Evolutionary conservation across 2,113 vertebrate species (phyloP).

Genomic region (Larimichthys polyactis): DNA sequence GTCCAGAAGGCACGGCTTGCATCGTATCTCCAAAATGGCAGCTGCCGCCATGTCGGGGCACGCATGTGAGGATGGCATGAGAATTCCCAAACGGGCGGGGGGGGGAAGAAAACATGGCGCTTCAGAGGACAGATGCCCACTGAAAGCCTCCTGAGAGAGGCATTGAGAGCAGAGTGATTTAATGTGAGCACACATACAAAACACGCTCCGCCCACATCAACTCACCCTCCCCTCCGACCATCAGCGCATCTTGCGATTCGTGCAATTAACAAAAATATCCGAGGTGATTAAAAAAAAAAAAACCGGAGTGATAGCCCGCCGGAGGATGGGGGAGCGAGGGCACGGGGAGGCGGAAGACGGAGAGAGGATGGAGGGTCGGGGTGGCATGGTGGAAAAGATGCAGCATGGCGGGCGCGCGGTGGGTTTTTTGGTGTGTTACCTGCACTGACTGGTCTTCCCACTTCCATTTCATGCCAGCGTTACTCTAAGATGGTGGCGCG

Average conservation of each 20-base stretch:
- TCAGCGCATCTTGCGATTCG: slow-evolving; percentile 67
- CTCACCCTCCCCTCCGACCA: slow-evolving; percentile 76
- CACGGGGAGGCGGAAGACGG: slow-evolving; percentile 10
- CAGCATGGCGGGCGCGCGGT: slow-evolving; percentile 45
- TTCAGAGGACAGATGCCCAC: slow-evolving; percentile 79
- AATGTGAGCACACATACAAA: slow-evolving; percentile 78
- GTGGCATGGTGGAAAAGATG: slow-evolving; percentile 23
- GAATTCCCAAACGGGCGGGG: slow-evolving; percentile 70
- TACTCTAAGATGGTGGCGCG: slow-evolving; percentile 87
- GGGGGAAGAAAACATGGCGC: slow-evolving; percentile 56
- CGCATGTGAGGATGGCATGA: slow-evolving; percentile 69
- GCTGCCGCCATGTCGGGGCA: slow-evolving; percentile 75
- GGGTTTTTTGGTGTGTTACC: slow-evolving; percentile 77
- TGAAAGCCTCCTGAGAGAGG: slow-evolving; percentile 77
- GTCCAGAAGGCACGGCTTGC: slow-evolving; percentile 26
- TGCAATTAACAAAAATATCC: slow-evolving; percentile 81
- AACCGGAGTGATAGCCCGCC: slow-evolving; percentile 15
- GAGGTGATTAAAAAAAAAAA: slow-evolving; percentile 79
- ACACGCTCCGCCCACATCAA: slow-evolving; percentile 69
- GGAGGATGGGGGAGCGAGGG: slow-evolving; percentile 15
- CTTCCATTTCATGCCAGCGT: slow-evolving; percentile 86
- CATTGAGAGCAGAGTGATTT: slow-evolving; percentile 81
- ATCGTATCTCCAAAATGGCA: slow-evolving; percentile 78
- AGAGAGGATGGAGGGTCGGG: slow-evolving; percentile 32
- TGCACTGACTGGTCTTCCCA: slow-evolving; percentile 73